A percentile compares a stretch with the other conserved stretches of the same genome.
Conservation (phyloP, 2,888 invertebrate genomes). For the Parthenolecanium corni region DNA sequence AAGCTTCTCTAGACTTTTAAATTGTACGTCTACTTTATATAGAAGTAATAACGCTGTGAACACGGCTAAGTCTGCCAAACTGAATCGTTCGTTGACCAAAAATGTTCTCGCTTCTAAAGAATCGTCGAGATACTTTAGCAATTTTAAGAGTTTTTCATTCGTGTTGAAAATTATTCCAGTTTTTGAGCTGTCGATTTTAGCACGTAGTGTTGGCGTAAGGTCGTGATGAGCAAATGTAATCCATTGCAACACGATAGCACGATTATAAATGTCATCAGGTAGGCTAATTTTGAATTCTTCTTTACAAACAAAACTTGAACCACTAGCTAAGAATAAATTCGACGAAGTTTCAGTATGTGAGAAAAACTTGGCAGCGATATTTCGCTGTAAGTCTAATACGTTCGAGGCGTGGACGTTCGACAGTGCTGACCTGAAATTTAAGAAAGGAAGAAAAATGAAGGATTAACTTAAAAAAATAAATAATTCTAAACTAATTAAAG, state of each 20-base stretch:
- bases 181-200: constrained; percentile 34
- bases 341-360: background rate
- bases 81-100: constrained; percentile 40
- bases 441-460: too few species aligned
- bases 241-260: constrained; percentile 41
- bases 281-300: background rate
- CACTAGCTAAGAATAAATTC: background rate
- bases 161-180: constrained; percentile 26
- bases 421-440: too few species aligned
- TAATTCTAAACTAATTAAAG: too few species aligned
- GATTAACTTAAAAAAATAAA: too few species aligned
- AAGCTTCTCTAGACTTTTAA: background rate
- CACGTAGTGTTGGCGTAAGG: constrained; percentile 37
- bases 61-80: constrained; percentile 40
- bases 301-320: background rate
- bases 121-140: constrained; percentile 37
- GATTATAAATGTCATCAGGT: constrained; percentile 34
- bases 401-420: too few species aligned
- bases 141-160: constrained; percentile 7
- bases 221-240: constrained; percentile 39
- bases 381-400: background rate
- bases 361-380: background rate
- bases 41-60: constrained; percentile 35
- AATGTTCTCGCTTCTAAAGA: constrained; percentile 38
- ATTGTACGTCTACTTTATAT: background rate